Base-by-base conservation (phyloP, 1,140 invertebrate genomes). In the Planococcus citri region DNA sequence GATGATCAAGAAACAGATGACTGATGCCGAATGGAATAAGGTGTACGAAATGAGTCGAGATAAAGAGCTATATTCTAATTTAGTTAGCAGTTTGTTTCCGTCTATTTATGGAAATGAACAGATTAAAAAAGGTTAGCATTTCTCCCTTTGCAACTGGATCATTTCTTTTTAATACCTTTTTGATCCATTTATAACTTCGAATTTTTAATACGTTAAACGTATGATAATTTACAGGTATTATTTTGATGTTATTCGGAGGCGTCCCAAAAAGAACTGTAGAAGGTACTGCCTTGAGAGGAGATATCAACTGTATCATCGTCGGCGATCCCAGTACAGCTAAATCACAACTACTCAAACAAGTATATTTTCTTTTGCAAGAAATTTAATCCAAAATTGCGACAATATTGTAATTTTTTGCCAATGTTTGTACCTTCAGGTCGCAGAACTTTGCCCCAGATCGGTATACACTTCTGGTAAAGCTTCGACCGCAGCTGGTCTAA, bases 391-490 rank as follows among this genome's bases (percentile, higher is more conserved):
- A n/a, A n/a, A n/a, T n/a, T n/a, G n/a, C n/a, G n/a, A 25, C 9
- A 10, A 27, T 14, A 22, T 64, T 17, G 21, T 57, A 64, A 71
- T 27, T 41, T 21, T 25, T 9, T 60, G 17, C 27, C 37, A 69
- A n/a, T 12, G 68, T 72, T 70, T 61, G 25, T 70, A 69, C 73
- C 71, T 72, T 37, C 70, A 85, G 79, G 92, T 99, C 0, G 88
- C 94, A 8, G 94, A 98, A 74, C 95, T 99, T 78, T 90, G 89
- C 27, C 96, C 97, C 0, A 82, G 96, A 51, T 95, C 97, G 6
- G 89, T 99, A 21, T 99, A 99, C 76, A 99, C 97, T 0, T 98
- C 95, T 70, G 97, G 97, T 22, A 99, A 99, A 82, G 97, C 95
- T 0, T 98, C 95, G 1, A 92, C 88, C 37, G 96, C 97, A 0